Conservation (phyloP, 2,888 invertebrate species). For the Leptopilina syphax region DNA sequence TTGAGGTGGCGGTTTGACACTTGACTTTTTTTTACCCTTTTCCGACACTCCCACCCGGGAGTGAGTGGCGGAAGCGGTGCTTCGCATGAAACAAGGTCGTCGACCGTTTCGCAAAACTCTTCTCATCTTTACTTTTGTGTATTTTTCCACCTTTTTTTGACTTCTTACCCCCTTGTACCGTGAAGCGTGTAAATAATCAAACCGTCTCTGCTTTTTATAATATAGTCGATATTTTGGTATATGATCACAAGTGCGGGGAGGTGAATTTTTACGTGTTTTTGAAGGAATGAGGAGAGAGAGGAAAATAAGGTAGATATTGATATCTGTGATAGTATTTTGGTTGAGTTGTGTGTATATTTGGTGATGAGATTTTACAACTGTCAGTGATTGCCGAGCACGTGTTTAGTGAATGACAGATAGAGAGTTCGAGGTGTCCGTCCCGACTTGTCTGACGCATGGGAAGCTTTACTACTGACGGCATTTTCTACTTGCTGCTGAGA, state of each 20-base stretch:
- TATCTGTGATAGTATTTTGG: not conserved
- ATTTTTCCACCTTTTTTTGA: too few relatives aligned
- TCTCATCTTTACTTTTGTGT: not conserved
- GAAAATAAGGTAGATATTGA: not conserved
- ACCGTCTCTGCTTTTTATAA: too few relatives aligned
- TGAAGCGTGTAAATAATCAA: too few relatives aligned
- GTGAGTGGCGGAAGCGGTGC: not conserved
- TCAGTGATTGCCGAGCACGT: slow-evolving; percentile 9
- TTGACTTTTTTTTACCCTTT: not conserved
- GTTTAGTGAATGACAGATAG: slow-evolving; percentile 14
- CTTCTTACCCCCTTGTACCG: too few relatives aligned
- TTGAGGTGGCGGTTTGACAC: too few relatives aligned
- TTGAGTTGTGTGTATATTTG: not conserved
- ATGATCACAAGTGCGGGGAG: not conserved
- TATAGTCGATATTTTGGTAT: too few relatives aligned
- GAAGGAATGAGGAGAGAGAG: not conserved
- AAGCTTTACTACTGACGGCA: slow-evolving; percentile 2
- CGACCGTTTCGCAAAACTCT: slow-evolving; percentile 11
- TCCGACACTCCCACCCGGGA: not conserved
- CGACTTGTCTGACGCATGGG: slow-evolving; percentile 10
- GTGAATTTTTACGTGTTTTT: not conserved
- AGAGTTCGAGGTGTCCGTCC: not conserved
- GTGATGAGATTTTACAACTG: not conserved
- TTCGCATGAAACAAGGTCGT: slow-evolving; percentile 21
- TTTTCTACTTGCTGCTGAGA: not conserved